Evolutionary conservation across 2,888 invertebrate genomes (phyloP).

Genomic region (Pandemis corylana): DNA sequence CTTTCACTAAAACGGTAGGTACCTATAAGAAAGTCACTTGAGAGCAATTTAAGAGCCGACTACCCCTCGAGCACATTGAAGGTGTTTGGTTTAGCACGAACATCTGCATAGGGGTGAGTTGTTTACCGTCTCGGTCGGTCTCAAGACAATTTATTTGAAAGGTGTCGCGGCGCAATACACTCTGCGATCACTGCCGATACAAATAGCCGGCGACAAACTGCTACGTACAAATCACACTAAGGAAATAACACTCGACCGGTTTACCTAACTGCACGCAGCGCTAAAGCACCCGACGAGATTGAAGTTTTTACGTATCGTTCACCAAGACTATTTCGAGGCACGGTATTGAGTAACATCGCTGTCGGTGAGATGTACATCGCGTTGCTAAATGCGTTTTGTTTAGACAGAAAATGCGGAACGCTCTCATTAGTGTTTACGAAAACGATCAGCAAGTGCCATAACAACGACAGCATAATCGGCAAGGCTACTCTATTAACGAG

Average conservation of each 20-base stretch:
- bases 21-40: conserved; percentile 57
- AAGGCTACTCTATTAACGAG: conserved; percentile 16
- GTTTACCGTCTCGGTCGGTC: conserved; percentile 77
- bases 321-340: conserved; percentile 1
- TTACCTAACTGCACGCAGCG: conserved; percentile 68
- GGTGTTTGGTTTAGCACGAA: conserved; percentile 70
- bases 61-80: conserved; percentile 69
- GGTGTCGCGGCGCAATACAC: conserved; percentile 82
- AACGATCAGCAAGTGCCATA: conserved; percentile 30
- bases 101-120: conserved; percentile 79
- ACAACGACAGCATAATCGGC: conserved; percentile 27
- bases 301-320: conserved; percentile 4
- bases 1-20: conserved; percentile 51
- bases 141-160: conserved; percentile 84
- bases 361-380: background rate
- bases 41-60: conserved; percentile 70
- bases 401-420: conserved; percentile 17
- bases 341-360: conserved; percentile 3
- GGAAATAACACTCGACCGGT: conserved; percentile 69
- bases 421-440: conserved; percentile 23
- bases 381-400: conserved; percentile 35
- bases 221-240: conserved; percentile 73
- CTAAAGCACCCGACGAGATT: conserved; percentile 48
- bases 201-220: conserved; percentile 67
- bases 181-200: conserved; percentile 70